Evolutionary conservation across 2,113 vertebrate genomes (phyloP).

Genomic region (Sarotherodon lohbergeri): DNA sequence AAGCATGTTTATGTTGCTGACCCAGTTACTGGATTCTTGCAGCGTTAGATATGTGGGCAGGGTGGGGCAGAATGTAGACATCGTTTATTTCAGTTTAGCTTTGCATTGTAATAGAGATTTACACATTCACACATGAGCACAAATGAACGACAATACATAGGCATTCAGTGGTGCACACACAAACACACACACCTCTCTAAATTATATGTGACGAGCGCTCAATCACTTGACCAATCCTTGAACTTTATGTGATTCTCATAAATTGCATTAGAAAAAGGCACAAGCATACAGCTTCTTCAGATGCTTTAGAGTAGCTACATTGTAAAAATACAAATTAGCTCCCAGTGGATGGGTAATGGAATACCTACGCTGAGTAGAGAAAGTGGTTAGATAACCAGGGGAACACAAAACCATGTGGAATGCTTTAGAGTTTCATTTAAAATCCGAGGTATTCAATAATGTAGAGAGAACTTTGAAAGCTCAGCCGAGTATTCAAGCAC

Average conservation of each 20-base stretch:
- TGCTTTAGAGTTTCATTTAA: slow-evolving; percentile 54
- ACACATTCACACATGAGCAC: neutral
- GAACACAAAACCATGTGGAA: slow-evolving; percentile 22
- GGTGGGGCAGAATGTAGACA: neutral
- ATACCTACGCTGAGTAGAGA: slow-evolving; percentile 11
- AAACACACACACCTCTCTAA: neutral
- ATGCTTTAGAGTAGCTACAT: slow-evolving; percentile 12
- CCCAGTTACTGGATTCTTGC: slow-evolving; percentile 56
- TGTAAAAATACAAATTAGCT: slow-evolving; percentile 12
- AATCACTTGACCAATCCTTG: neutral
- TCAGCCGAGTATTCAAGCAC: slow-evolving; percentile 38
- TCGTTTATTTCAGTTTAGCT: slow-evolving; percentile 40
- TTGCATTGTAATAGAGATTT: neutral
- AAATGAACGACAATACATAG: neutral
- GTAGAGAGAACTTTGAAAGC: slow-evolving; percentile 55
- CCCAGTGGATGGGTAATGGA: slow-evolving; percentile 51
- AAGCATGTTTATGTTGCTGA: slow-evolving; percentile 62
- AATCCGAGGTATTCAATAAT: slow-evolving; percentile 64
- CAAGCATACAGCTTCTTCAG: neutral
- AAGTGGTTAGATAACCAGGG: slow-evolving; percentile 34
- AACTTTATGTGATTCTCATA: neutral
- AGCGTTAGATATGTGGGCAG: slow-evolving; percentile 16
- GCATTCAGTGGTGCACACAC: neutral
- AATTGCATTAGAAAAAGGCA: neutral
- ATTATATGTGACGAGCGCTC: neutral